Evolutionary conservation across 2,888 invertebrate species (phyloP).

Genomic region (Sarcophaga rosellei): DNA sequence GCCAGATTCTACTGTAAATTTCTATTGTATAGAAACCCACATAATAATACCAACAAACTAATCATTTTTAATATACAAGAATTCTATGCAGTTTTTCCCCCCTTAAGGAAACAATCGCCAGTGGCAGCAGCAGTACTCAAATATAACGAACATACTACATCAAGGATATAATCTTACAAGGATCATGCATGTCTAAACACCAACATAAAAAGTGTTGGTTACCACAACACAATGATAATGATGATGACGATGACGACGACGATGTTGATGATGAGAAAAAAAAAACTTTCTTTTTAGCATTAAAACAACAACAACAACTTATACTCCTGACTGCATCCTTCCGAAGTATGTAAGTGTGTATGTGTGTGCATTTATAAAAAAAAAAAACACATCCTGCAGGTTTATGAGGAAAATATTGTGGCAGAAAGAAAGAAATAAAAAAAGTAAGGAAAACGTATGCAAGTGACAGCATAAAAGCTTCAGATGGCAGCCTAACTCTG

Average conservation of each 20-base stretch:
- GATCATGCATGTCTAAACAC: constrained; percentile 42
- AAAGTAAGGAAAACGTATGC: not conserved
- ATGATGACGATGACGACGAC: constrained; percentile 39
- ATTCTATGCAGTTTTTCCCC: constrained; percentile 43
- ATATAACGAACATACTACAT: not conserved
- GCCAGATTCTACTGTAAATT: not conserved
- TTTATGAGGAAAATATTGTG: not conserved
- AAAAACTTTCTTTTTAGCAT: constrained; percentile 27
- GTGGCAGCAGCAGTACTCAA: not conserved
- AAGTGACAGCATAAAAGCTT: not conserved
- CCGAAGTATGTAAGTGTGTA: too few species aligned
- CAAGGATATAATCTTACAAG: constrained; percentile 60
- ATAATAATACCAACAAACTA: constrained; percentile 58
- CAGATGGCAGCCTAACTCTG: not conserved
- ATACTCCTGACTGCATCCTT: not conserved
- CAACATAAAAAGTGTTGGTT: constrained; percentile 27
- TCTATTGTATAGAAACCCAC: not conserved
- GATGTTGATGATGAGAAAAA: not conserved
- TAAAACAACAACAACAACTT: constrained; percentile 8
- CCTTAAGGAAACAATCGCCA: not conserved
- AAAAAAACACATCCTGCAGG: constrained; percentile 9
- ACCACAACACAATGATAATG: not conserved
- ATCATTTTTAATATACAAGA: constrained; percentile 50
- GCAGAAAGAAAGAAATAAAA: not conserved
- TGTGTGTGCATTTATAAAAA: too few species aligned